Conservation (phyloP, 2,113 vertebrate genomes). For the Piprites chloris region DNA sequence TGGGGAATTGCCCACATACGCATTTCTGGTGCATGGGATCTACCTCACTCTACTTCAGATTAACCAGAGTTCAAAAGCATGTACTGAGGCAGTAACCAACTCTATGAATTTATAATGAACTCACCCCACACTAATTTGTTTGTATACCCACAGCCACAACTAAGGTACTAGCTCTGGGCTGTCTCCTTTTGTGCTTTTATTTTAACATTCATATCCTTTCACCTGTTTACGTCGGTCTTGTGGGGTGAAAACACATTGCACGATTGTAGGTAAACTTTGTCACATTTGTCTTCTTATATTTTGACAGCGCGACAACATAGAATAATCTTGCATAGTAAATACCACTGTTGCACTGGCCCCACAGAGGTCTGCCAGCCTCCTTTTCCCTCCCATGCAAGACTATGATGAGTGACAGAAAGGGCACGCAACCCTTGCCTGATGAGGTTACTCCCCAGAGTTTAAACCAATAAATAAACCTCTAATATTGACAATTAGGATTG, state of each 20-base stretch:
- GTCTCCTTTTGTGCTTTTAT: not conserved
- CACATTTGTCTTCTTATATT: not conserved
- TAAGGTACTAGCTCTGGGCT: not conserved
- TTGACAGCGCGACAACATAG: not conserved
- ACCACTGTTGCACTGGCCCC: not conserved
- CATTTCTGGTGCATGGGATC: not conserved
- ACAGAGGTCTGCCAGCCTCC: not conserved
- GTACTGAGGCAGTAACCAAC: not conserved
- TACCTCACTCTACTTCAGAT: not conserved
- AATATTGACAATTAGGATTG: not conserved
- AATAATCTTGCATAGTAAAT: not conserved
- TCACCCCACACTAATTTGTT: not conserved
- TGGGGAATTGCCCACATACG: not conserved
- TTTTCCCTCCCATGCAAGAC: no score
- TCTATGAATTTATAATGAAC: not conserved
- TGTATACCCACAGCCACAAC: not conserved
- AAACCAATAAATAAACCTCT: not conserved
- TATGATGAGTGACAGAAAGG: not conserved
- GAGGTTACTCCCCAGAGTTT: not conserved
- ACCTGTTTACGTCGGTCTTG: not conserved
- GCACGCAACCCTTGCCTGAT: accelerated
- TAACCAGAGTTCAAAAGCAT: not conserved
- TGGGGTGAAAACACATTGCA: not conserved
- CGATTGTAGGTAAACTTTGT: not conserved
- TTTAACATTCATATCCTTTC: not conserved